phyloP scores from a whole-genome alignment of 2,888 invertebrate genomes.

The Caenorhabditis doughertyi region DNA sequence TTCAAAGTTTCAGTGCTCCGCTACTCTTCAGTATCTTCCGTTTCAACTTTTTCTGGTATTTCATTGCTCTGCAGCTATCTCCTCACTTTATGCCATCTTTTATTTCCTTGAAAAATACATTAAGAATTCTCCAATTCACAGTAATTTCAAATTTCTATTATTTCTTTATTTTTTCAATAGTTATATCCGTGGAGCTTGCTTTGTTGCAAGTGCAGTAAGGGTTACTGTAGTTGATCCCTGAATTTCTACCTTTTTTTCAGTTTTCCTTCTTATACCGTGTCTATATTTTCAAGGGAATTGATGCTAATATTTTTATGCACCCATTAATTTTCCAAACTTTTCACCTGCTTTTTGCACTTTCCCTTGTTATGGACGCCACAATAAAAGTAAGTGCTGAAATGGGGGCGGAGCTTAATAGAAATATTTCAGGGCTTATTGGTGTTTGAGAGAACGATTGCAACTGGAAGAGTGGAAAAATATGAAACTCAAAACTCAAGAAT shows the following conservation, averaged over 20 bases:
- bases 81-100: slow-evolving; percentile 11
- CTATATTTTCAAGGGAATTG: background rate
- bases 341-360: slow-evolving; percentile 1
- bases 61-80: background rate
- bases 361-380: slow-evolving; percentile 3
- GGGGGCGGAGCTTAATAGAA: background rate
- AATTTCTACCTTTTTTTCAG: slow-evolving; percentile 7
- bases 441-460: slow-evolving; percentile 11
- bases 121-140: slow-evolving; percentile 22
- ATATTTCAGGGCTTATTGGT: slow-evolving; percentile 25
- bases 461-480: slow-evolving; percentile 1
- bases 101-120: slow-evolving; percentile 23
- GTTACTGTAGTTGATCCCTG: background rate
- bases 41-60: slow-evolving; percentile 10
- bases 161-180: slow-evolving; percentile 13
- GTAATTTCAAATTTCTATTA: slow-evolving; percentile 20
- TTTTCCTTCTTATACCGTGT: slow-evolving; percentile 15
- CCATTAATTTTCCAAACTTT: background rate
- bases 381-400: slow-evolving; percentile 3
- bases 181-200: background rate
- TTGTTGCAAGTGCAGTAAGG: background rate
- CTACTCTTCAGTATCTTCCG: slow-evolving; percentile 10
- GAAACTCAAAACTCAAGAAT: background rate
- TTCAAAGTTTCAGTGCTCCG: slow-evolving; percentile 20
- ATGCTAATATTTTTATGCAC: slow-evolving; percentile 12